phyloP scores from a whole-genome alignment of 2,113 vertebrate genomes.

The Callopanchax toddi region DNA sequence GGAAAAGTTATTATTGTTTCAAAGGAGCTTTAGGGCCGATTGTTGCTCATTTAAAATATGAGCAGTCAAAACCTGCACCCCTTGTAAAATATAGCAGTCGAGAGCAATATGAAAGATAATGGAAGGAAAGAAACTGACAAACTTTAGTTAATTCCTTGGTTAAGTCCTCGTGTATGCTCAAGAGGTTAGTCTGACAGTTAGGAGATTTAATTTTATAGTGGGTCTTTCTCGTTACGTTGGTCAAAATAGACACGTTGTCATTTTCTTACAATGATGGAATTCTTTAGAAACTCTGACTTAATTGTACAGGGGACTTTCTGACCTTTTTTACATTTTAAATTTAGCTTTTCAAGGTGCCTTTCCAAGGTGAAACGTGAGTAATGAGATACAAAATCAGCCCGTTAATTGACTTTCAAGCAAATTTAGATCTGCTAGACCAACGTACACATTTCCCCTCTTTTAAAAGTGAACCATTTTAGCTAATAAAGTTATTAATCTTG shows the following conservation, averaged over 20 bases:
- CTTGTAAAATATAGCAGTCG: constrained; percentile 33
- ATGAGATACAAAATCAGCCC: constrained; percentile 81
- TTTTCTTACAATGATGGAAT: constrained; percentile 68
- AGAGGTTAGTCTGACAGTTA: constrained; percentile 53
- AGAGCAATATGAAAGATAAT: no score
- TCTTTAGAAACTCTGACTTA: constrained; percentile 75
- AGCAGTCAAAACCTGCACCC: neutral
- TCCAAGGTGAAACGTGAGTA: constrained; percentile 83
- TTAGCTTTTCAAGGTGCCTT: constrained; percentile 84
- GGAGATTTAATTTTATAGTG: constrained; percentile 51
- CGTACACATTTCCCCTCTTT: constrained; percentile 76
- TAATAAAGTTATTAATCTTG: constrained; percentile 86
- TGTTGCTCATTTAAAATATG: constrained; percentile 35
- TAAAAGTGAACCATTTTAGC: constrained; percentile 78
- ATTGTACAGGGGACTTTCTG: constrained; percentile 81
- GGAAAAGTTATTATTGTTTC: constrained; percentile 71
- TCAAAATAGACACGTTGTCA: constrained; percentile 69
- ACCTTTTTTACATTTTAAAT: constrained; percentile 84
- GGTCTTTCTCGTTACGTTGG: constrained; percentile 56
- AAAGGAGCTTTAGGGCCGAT: constrained; percentile 53
- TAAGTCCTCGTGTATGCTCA: constrained; percentile 46
- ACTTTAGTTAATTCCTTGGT: constrained; percentile 52
- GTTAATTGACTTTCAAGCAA: constrained; percentile 82
- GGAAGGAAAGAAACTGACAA: constrained; percentile 4
- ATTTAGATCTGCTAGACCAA: constrained; percentile 77